Evolutionary conservation across 1,140 invertebrate species (phyloP).

Genomic region (Stegodyphus mimosarum): DNA sequence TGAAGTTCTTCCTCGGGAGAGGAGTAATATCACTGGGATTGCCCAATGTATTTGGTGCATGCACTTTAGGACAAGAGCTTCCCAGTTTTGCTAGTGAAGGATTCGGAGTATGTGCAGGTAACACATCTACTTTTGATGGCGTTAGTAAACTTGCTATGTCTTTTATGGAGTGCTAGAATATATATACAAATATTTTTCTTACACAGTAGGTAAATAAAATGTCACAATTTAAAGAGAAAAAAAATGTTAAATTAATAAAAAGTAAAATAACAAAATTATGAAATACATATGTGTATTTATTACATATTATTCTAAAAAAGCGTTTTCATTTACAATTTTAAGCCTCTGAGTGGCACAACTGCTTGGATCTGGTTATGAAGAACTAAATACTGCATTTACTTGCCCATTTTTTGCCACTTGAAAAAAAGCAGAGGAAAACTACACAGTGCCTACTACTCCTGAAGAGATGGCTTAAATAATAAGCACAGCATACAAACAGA

Average conservation of each 20-base stretch:
- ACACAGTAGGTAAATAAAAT: neutral
- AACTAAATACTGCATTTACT: too few species aligned
- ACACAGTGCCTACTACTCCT: too few species aligned
- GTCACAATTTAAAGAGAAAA: neutral
- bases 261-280: constrained; percentile 12
- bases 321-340: too few species aligned
- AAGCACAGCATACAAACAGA: too few species aligned
- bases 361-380: too few species aligned
- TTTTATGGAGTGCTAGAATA: constrained; percentile 43
- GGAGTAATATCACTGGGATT: constrained; percentile 35
- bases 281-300: neutral
- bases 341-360: too few species aligned
- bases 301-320: too few species aligned
- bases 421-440: too few species aligned
- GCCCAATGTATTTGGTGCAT: constrained; percentile 44
- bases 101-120: constrained; percentile 23
- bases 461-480: too few species aligned
- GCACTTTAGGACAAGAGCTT: constrained; percentile 51
- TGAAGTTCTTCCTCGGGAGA: constrained; percentile 48
- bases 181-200: neutral
- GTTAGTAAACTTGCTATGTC: constrained; percentile 46
- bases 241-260: neutral
- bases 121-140: constrained; percentile 39
- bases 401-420: too few species aligned
- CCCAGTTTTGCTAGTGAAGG: constrained; percentile 35